Evolutionary conservation across 2,888 invertebrate genomes (phyloP).

Genomic region (Morpho helenor): DNA sequence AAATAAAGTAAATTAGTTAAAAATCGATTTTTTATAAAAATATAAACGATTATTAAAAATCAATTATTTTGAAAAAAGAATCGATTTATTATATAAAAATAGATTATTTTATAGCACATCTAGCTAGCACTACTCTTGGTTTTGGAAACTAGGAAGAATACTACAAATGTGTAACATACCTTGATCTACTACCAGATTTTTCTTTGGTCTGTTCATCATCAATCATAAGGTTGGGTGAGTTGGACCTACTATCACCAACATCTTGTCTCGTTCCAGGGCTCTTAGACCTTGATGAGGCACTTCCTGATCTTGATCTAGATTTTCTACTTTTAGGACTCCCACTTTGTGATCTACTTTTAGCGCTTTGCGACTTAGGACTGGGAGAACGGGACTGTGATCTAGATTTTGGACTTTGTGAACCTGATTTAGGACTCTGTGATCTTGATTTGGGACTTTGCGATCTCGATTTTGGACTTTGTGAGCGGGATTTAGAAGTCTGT

Average conservation of each 20-base stretch:
- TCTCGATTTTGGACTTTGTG: constrained; percentile 49
- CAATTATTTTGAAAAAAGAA: too few relatives aligned
- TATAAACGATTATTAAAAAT: too few relatives aligned
- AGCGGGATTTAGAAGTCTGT: constrained; percentile 45
- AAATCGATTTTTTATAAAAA: too few relatives aligned
- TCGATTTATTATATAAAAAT: too few relatives aligned
- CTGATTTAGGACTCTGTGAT: constrained; percentile 41
- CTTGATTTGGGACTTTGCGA: constrained; percentile 48
- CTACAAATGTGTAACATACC: constrained; percentile 35
- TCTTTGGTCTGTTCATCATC: constrained; percentile 64
- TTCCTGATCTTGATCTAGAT: constrained; percentile 45
- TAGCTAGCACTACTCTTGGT: too few relatives aligned
- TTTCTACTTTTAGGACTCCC: constrained; percentile 61
- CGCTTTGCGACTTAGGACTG: constrained; percentile 37
- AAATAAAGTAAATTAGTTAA: too few relatives aligned
- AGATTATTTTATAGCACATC: too few relatives aligned
- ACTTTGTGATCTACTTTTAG: constrained; percentile 62
- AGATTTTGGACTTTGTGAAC: constrained; percentile 51
- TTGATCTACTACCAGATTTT: constrained; percentile 62
- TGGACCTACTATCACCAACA: constrained; percentile 68
- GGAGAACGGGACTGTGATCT: constrained; percentile 44
- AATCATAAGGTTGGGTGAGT: constrained; percentile 75
- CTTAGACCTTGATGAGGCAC: constrained; percentile 55
- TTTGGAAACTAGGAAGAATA: too few relatives aligned
- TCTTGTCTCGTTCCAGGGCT: constrained; percentile 53